A percentile compares a stretch with the other conserved stretches of the same genome.
Conservation (phyloP, 2,797 vertebrate genomes). For the Sparus aurata region DNA sequence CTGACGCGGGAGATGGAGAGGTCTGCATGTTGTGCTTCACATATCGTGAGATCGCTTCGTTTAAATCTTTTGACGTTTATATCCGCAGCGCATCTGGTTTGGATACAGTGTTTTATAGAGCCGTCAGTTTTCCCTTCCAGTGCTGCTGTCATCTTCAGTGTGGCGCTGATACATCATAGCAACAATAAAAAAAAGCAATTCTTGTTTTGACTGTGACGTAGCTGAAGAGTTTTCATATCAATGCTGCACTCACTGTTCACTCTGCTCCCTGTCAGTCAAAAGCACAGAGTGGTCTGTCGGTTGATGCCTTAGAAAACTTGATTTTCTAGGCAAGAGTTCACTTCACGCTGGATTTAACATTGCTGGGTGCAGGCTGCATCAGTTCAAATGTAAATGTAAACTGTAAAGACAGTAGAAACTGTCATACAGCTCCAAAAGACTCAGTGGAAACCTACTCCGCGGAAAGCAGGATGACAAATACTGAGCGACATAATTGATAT, state of each 20-base stretch:
- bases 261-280: slow-evolving; percentile 18
- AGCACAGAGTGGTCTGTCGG: not conserved
- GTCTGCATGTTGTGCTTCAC: slow-evolving; percentile 14
- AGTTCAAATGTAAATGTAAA: not conserved
- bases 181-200: not conserved
- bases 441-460: not conserved
- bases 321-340: slow-evolving; percentile 11
- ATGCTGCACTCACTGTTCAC: not conserved
- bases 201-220: slow-evolving; percentile 16
- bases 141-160: not conserved
- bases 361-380: not conserved
- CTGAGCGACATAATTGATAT: not conserved
- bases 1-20: slow-evolving; percentile 40
- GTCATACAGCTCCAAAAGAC: not conserved
- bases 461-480: not conserved
- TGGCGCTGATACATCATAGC: not conserved
- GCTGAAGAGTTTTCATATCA: slow-evolving; percentile 8
- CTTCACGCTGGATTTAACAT: not conserved
- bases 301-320: slow-evolving; percentile 46
- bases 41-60: slow-evolving; percentile 9
- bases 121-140: not conserved
- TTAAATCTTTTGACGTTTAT: slow-evolving; percentile 9
- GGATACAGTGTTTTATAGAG: not conserved
- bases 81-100: not conserved
- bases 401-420: not conserved